Percentiles rank a stretch among this genome's conserved stretches.
phyloP scores from a whole-genome alignment of 2,113 vertebrate species.

The Damaliscus lunatus region DNA sequence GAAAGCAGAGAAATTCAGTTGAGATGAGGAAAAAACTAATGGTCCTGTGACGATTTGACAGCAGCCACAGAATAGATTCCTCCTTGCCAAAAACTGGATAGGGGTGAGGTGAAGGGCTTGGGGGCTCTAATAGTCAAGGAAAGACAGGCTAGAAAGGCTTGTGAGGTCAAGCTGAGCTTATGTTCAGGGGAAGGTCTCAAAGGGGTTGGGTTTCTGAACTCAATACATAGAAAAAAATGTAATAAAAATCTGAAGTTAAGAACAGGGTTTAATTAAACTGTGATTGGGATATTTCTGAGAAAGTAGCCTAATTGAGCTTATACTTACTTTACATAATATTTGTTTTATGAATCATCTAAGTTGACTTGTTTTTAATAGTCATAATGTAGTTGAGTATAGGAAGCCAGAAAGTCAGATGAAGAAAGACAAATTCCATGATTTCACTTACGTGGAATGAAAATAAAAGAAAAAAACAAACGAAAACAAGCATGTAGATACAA shows the following conservation, averaged over 20 bases:
- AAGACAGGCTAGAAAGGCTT: not conserved
- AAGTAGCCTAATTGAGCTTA: not conserved
- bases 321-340: not conserved
- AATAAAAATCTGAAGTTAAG: not conserved
- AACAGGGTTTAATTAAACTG: not conserved
- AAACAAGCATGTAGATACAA: not conserved
- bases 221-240: not conserved
- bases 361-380: not conserved
- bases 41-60: not conserved
- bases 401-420: not conserved
- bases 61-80: not conserved
- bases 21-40: not conserved
- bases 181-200: not conserved
- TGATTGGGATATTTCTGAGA: not conserved
- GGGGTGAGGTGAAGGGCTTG: not conserved
- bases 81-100: not conserved
- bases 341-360: not conserved
- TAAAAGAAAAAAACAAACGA: accelerated
- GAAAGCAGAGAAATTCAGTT: not conserved
- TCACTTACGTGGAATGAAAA: not conserved
- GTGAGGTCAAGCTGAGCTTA: not conserved
- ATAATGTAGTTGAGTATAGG: not conserved
- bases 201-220: not conserved
- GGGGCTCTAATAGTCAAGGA: no score
- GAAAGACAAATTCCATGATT: not conserved